phyloP scores from a whole-genome alignment of 2,888 invertebrate species.

The Monopis laevigella region DNA sequence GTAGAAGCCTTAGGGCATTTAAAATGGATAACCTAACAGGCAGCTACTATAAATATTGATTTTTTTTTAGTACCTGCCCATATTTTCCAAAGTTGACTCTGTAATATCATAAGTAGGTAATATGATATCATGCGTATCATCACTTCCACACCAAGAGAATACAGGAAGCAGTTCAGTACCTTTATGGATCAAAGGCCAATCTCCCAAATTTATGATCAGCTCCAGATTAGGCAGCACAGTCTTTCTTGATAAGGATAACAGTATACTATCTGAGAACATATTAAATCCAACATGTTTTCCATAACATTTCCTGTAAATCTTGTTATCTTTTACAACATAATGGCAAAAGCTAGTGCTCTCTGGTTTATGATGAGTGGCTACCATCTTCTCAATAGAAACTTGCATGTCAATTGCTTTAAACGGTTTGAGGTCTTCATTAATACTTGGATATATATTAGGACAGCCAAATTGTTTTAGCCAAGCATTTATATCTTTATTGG shows the following conservation, averaged over 20 bases:
- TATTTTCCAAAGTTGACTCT: conserved; percentile 90
- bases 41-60: too few species aligned
- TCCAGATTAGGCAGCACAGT: conserved; percentile 86
- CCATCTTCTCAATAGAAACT: conserved; percentile 67
- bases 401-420: conserved; percentile 79
- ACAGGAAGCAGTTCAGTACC: conserved; percentile 74
- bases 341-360: conserved; percentile 89
- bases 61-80: conserved; percentile 84
- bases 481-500: conserved; percentile 62
- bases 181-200: conserved; percentile 87
- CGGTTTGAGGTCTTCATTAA: conserved; percentile 73
- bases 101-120: conserved; percentile 96
- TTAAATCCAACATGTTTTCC: conserved; percentile 96
- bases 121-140: conserved; percentile 85
- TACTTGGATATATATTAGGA: conserved; percentile 70
- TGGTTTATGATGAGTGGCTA: conserved; percentile 78
- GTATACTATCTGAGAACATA: conserved; percentile 91
- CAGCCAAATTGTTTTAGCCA: conserved; percentile 79
- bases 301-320: conserved; percentile 87
- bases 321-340: conserved; percentile 84
- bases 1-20: too few species aligned
- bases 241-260: conserved; percentile 84
- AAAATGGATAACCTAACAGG: too few species aligned
- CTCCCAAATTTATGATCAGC: conserved; percentile 92
- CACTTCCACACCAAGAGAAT: conserved; percentile 97